Conservation (phyloP, 2,113 vertebrate genomes). For the Zosterops borbonicus region DNA sequence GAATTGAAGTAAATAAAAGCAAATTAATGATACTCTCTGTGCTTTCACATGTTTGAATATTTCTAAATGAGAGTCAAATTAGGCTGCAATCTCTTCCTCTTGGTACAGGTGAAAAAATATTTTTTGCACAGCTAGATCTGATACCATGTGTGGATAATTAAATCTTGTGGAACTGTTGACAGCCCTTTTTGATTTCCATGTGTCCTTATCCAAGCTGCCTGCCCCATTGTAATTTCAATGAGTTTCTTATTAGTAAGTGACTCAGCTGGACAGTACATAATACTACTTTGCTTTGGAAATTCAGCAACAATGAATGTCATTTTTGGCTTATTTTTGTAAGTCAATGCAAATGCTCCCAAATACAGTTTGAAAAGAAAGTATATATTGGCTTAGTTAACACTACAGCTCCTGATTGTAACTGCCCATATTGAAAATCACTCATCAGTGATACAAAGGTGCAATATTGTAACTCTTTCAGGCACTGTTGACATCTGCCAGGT, state of each 20-base stretch:
- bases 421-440: background rate
- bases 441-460: background rate
- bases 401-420: background rate
- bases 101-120: conserved; percentile 40
- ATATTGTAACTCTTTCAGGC: background rate
- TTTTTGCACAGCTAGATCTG: conserved; percentile 9
- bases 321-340: background rate
- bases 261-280: background rate
- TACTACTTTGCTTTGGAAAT: background rate
- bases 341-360: background rate
- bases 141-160: background rate
- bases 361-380: background rate
- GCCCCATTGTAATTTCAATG: background rate
- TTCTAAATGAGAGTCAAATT: conserved; percentile 1
- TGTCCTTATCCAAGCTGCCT: background rate
- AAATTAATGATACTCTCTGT: background rate
- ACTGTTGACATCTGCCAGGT: background rate
- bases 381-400: background rate
- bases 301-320: background rate
- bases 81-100: background rate
- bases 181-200: background rate
- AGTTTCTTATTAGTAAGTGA: background rate
- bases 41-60: background rate
- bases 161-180: background rate
- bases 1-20: background rate